These are phyloP conservation scores for Nannospalax galili DNA, from an alignment of 2,113 vertebrate species.

Conservation along the genomic window DNA sequence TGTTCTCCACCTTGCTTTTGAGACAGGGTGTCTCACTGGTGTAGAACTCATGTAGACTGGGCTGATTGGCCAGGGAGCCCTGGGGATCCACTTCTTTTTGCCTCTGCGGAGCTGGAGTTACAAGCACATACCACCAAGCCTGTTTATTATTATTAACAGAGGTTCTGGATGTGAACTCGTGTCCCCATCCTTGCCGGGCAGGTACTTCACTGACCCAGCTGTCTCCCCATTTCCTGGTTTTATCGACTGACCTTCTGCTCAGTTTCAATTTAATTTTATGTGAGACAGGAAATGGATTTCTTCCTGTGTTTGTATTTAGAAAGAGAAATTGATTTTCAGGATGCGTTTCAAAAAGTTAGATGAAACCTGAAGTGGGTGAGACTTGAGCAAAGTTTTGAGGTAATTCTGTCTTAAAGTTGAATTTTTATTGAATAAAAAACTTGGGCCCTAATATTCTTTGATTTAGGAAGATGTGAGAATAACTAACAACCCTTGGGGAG, in stretches of 20 bases:
- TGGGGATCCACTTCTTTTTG: background rate
- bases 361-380: background rate
- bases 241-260: background rate
- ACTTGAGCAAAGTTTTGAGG: slow-evolving; percentile 55
- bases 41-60: background rate
- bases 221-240: background rate
- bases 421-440: slow-evolving; percentile 56
- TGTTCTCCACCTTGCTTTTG: background rate
- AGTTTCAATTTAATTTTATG: slow-evolving; percentile 50
- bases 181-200: background rate
- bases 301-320: background rate
- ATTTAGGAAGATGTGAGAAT: slow-evolving; percentile 53
- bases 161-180: background rate
- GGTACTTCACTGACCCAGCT: too few relatives aligned
- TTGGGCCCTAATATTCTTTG: background rate
- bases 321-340: background rate
- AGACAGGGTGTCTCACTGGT: background rate
- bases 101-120: background rate
- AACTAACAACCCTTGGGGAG: slow-evolving; percentile 51
- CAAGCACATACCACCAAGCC: background rate
- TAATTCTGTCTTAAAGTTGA: slow-evolving; percentile 49
- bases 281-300: background rate
- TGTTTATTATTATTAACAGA: too few relatives aligned
- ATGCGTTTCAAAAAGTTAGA: background rate
- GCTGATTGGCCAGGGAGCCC: background rate